Base-by-base conservation (phyloP, 2,113 vertebrate genomes). In the Podarcis raffonei region DNA sequence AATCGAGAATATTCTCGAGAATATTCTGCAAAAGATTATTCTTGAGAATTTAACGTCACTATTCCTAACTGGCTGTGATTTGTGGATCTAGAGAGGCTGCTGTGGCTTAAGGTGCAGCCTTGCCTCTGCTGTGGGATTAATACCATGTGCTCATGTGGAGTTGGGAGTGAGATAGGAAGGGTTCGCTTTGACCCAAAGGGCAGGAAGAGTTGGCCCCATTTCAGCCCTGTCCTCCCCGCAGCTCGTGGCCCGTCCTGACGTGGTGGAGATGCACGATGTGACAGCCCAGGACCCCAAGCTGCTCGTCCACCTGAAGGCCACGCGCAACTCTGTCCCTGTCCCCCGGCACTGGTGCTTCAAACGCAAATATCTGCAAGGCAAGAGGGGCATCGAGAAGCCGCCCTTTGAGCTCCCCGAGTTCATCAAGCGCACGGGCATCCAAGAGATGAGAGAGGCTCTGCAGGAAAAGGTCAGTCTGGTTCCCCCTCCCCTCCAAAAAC, bases 181-280 rank as follows among this genome's bases (percentile, higher is more conserved):
- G 76, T 4, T 23, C 3, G 39, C 76, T 48, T 1, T 37, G 22
- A 12, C 11, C 37, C 76, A 48, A 4, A 48, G 5, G 77, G 80
- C 13, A 20, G 30, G 78, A n/a, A 27, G 22, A 7, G 22, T 3
- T 3, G 30, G 35, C 23, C 71, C 59, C 68, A 69, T 20, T 86
- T 25, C 66, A 25, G 20, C 76, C 66, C 7, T 65, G 0, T 20
- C 4, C 3, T 39, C 69, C 80, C 87, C 62, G 8, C 92, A 99
- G 98, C 95, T 99, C 68, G 98, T 99, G 91, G 98, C 97, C 0
- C 97, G 98, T 1, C 98, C 98, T 0, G 98, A 99, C 0, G 98
- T 99, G 1, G 98, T 99, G 93, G 98, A 99, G 96, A 99, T 99
- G 98, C 98, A 99, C 0, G 98, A 99, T 0, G 98, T 99, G 79